Percentiles rank a stretch among this genome's conserved stretches.
Evolutionary conservation across 64 coral and sea anemone species (phyloP).

Genomic region (Cladopsammia gracilis): DNA sequence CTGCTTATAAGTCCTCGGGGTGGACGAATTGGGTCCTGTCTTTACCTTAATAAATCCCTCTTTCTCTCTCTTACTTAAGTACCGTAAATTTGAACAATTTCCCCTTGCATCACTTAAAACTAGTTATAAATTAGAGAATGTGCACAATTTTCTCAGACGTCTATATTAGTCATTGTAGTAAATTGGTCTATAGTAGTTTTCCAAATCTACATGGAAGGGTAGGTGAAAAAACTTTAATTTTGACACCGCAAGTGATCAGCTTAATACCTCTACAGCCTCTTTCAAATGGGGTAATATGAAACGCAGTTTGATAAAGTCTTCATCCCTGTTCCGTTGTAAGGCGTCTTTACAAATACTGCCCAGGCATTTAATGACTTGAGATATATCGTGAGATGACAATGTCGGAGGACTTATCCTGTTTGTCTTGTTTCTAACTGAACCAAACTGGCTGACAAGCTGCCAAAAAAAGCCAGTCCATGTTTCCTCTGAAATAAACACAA

Average conservation of each 20-base stretch:
- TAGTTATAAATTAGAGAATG: no score
- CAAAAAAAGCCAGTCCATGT: background rate
- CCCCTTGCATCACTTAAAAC: no score
- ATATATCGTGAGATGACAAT: background rate
- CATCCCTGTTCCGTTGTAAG: background rate
- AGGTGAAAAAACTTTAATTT: background rate
- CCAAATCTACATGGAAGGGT: background rate
- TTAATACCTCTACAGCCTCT: background rate
- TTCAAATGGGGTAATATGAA: background rate
- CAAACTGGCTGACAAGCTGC: background rate
- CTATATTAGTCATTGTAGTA: no score
- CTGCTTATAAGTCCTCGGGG: no score
- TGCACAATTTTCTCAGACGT: no score
- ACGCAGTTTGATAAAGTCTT: conserved; percentile 8
- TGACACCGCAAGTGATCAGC: background rate
- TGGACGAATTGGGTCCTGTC: no score
- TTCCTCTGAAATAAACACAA: background rate
- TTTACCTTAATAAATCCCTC: no score
- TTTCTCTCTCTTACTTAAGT: no score
- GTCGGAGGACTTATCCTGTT: background rate
- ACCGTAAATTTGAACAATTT: no score
- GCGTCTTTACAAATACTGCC: background rate
- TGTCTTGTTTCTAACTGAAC: background rate
- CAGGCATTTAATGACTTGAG: conserved; percentile 2
- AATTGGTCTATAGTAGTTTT: no score